Percentiles rank a stretch among this genome's conserved stretches.
Evolutionary conservation across 2,797 vertebrate species (phyloP).

Genomic region (Sitta carolinensis): DNA sequence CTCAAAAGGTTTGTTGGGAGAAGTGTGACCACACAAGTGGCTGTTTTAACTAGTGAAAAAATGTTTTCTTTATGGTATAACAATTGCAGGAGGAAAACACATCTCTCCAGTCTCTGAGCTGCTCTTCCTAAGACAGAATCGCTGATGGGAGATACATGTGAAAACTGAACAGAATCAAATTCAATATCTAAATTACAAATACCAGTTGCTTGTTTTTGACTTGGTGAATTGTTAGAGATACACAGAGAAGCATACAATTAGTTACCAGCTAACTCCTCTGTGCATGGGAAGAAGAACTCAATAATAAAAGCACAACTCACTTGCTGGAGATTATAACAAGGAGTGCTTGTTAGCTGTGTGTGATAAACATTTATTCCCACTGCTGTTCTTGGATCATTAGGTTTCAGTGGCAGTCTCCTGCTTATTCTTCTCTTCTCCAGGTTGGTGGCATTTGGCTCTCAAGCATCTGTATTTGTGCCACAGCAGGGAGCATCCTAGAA

Average conservation of each 20-base stretch:
- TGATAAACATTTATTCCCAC: neutral
- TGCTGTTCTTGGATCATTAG: neutral
- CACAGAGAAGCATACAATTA: neutral
- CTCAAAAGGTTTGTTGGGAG: neutral
- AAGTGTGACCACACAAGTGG: neutral
- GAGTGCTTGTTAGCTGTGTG: neutral
- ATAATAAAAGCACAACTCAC: neutral
- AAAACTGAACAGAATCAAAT: neutral
- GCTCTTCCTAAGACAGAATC: neutral
- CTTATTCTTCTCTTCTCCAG: neutral
- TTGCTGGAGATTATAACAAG: neutral
- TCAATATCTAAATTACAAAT: neutral
- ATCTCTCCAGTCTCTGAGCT: neutral
- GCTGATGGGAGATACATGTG: neutral
- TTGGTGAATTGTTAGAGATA: neutral
- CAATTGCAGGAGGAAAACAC: neutral
- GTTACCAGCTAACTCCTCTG: neutral
- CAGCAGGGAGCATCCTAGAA: neutral
- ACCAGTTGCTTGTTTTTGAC: neutral
- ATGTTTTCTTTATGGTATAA: neutral
- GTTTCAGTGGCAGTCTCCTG: neutral
- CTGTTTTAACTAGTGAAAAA: neutral
- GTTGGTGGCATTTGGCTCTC: neutral
- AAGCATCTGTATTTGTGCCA: neutral
- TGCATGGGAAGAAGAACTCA: neutral